A percentile compares a stretch with the other conserved stretches of the same genome.
Conservation (phyloP, 2,888 invertebrate genomes). For the Craniophora ligustri region DNA sequence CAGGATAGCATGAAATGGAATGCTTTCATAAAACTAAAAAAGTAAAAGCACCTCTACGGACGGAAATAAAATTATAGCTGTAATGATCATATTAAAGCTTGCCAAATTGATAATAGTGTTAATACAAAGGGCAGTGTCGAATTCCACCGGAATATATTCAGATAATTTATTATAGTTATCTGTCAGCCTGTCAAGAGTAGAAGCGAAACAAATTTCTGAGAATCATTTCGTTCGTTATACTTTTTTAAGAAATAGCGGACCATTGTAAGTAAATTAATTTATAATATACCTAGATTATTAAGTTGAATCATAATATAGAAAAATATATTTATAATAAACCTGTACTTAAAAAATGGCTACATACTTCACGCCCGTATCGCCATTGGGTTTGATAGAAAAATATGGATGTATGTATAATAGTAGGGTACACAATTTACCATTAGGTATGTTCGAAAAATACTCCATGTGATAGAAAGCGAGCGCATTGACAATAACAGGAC, state of each 20-base stretch:
- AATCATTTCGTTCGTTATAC: constrained; percentile 52
- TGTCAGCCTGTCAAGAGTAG: constrained; percentile 64
- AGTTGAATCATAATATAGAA: too few species aligned
- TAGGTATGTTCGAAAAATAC: too few species aligned
- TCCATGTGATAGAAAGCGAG: too few species aligned
- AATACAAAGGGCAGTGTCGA: constrained; percentile 72
- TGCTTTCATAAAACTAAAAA: constrained; percentile 9
- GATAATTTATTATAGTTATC: constrained; percentile 79
- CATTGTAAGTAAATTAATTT: constrained; percentile 35
- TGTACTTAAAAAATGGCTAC: too few species aligned
- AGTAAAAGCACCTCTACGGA: constrained; percentile 25
- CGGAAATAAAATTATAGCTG: constrained; percentile 28
- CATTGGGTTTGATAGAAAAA: too few species aligned
- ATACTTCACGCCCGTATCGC: too few species aligned
- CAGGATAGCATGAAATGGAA: constrained; percentile 6
- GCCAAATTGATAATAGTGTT: constrained; percentile 86
- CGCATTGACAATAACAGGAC: too few species aligned
- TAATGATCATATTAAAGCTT: constrained; percentile 75
- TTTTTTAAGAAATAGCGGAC: constrained; percentile 44
- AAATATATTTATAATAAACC: too few species aligned
- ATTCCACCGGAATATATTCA: constrained; percentile 72
- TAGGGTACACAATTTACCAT: too few species aligned
- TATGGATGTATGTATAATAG: too few species aligned
- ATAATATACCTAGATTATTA: constrained; percentile 3
- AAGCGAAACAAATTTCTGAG: constrained; percentile 77